Conservation (phyloP, 2,888 invertebrate species). For the Teleiodes luculella region DNA sequence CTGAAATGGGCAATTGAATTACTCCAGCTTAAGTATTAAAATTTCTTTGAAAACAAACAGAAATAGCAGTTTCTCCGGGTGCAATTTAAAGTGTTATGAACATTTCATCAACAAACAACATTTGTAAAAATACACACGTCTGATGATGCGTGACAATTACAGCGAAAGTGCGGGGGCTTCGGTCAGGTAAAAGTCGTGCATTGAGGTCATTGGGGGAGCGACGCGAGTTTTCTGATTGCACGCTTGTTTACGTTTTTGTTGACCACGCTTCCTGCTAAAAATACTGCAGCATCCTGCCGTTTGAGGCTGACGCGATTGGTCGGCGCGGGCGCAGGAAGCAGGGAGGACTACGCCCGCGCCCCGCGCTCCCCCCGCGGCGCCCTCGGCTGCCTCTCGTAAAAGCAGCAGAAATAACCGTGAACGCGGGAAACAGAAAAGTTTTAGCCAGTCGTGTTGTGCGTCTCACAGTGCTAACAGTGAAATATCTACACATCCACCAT, state of each 20-base stretch:
- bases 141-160: background rate
- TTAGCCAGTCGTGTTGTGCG: constrained; percentile 77
- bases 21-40: too few relatives aligned
- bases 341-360: constrained; percentile 52
- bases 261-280: constrained; percentile 75
- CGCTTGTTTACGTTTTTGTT: constrained; percentile 75
- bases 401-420: constrained; percentile 76
- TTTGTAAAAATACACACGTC: constrained; percentile 13
- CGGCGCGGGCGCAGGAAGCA: constrained; percentile 61
- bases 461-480: constrained; percentile 78
- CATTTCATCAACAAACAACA: constrained; percentile 9
- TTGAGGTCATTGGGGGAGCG: constrained; percentile 39
- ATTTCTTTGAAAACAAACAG: too few relatives aligned
- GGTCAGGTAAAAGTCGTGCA: constrained; percentile 31
- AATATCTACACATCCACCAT: constrained; percentile 53
- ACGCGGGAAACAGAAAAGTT: constrained; percentile 67
- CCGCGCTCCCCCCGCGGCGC: constrained; percentile 37
- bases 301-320: constrained; percentile 72
- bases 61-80: too few relatives aligned
- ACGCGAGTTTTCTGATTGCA: constrained; percentile 42
- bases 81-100: too few relatives aligned
- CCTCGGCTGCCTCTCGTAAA: constrained; percentile 51
- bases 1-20: too few relatives aligned
- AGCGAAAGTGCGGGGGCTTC: constrained; percentile 8
- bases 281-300: constrained; percentile 76